phyloP scores from a whole-genome alignment of 2,797 vertebrate genomes.

The Garrulus glandarius region DNA sequence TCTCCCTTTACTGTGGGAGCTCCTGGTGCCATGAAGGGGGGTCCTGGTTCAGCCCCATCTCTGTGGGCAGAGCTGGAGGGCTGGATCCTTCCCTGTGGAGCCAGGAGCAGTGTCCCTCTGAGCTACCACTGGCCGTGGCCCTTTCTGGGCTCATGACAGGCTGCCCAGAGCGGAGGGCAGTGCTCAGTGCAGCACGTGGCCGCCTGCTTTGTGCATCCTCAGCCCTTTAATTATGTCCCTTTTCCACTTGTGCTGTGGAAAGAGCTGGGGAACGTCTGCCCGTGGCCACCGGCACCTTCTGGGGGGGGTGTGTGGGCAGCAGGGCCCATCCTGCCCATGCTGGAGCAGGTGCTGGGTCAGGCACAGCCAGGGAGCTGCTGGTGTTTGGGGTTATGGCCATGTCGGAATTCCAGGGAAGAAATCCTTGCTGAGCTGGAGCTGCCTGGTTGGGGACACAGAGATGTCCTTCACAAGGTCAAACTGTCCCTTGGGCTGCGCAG shows the following conservation, averaged over 20 bases:
- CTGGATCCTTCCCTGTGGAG: neutral
- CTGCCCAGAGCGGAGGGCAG: neutral
- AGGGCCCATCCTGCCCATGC: neutral
- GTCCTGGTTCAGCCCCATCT: neutral
- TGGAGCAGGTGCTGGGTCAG: neutral
- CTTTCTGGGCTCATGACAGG: neutral
- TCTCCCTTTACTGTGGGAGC: rapidly evolving
- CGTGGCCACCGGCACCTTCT: neutral
- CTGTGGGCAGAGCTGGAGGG: neutral
- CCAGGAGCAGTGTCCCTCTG: rapidly evolving
- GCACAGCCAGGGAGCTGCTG: neutral
- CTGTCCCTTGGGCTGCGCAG: neutral
- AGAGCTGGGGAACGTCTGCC: neutral
- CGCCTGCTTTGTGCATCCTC: conserved; percentile 9
- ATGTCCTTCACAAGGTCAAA: neutral
- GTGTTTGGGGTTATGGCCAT: rapidly evolving
- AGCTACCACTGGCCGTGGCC: rapidly evolving
- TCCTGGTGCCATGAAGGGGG: neutral
- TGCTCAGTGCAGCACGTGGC: neutral
- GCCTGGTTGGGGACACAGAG: neutral
- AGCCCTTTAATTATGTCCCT: neutral
- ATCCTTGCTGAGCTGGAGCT: rapidly evolving
- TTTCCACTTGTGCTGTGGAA: neutral
- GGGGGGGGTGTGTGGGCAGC: neutral
- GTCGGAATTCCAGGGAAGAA: neutral